Base-by-base conservation (phyloP, 2,888 invertebrate species). In the Phymatocera aterrima region DNA sequence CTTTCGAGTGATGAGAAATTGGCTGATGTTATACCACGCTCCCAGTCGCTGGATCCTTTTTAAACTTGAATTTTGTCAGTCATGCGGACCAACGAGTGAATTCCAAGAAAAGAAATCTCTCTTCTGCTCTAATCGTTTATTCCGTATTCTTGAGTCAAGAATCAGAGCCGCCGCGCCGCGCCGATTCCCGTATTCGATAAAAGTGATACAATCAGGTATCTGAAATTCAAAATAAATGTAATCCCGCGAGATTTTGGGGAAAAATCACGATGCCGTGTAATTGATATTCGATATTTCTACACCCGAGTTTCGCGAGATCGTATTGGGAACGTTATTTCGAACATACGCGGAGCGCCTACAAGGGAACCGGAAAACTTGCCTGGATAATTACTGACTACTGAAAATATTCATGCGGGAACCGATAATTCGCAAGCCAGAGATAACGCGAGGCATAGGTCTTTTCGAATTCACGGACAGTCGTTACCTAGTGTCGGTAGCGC, bases 391-490 rank as follows among this genome's bases (percentile, higher is more conserved):
- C 68, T 68, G 68, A 24, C 68, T 46, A n/a, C 28, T 15, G 46
- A 46, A 68, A 68, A 68, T 68, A 68, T 68, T 43, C 43, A 46
- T 46, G 21, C 24, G 24, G 37, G 24, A 68, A 46, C 18, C 68
- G 28, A 68, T 68, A 68, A 68, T 68, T 68, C 24, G 5, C 28
- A 46, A 43, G 46, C 43, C 18, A 51, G 34, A 72, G 48, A 34
- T 72, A 72, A 51, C 34, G 28, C 24, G 18, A 51, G 37, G 60
- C 57, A 28, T 57, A 28, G 61, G 21, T 77, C 60, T 77, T 77
- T 77, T 60, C 77, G 77, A 43, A 60, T 57, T 72, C 60, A 57
- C 61, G 43, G 61, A 37, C 43, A 40, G 77, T 77, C 40, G 57
- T 37, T 57, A 18, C n/a, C 43, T 77, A 12, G 61, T 60, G 60